phyloP scores from a whole-genome alignment of 2,113 vertebrate species.

The Protobothrops flavoviridis region DNA sequence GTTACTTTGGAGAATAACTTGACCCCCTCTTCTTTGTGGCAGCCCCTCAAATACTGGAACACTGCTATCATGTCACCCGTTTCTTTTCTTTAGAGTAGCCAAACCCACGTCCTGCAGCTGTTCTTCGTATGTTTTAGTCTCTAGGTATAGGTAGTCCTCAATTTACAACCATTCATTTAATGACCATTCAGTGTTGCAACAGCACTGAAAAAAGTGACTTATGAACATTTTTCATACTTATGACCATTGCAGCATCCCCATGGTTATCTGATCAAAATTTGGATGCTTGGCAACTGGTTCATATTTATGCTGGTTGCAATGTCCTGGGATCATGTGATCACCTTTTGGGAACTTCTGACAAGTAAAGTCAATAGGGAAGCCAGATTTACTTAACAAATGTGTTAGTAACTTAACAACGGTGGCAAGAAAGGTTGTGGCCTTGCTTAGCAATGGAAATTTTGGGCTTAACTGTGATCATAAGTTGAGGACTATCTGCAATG shows the following conservation, averaged over 20 bases:
- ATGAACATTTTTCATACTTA: background rate
- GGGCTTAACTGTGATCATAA: background rate
- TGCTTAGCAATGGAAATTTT: background rate
- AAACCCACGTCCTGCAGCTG: too few species aligned
- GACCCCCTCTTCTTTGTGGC: too few species aligned
- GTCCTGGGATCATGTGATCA: background rate
- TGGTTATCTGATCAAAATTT: background rate
- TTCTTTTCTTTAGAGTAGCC: too few species aligned
- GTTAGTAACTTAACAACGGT: too few species aligned
- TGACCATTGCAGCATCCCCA: background rate
- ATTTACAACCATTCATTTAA: background rate
- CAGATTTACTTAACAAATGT: background rate
- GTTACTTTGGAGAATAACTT: too few species aligned
- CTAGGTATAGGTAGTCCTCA: background rate
- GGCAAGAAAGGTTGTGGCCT: background rate
- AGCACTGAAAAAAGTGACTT: background rate
- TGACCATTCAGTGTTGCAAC: background rate
- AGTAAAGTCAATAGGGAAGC: background rate
- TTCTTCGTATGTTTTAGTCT: too few species aligned
- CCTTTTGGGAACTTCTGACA: background rate
- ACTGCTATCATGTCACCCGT: too few species aligned
- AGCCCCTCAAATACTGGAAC: too few species aligned
- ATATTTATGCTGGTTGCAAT: background rate
- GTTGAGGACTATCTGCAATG: background rate
- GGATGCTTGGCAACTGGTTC: background rate